A percentile compares a stretch with the other conserved stretches of the same genome.
phyloP scores from a whole-genome alignment of 2,113 vertebrate genomes.

The Malaclemys terrapin region DNA sequence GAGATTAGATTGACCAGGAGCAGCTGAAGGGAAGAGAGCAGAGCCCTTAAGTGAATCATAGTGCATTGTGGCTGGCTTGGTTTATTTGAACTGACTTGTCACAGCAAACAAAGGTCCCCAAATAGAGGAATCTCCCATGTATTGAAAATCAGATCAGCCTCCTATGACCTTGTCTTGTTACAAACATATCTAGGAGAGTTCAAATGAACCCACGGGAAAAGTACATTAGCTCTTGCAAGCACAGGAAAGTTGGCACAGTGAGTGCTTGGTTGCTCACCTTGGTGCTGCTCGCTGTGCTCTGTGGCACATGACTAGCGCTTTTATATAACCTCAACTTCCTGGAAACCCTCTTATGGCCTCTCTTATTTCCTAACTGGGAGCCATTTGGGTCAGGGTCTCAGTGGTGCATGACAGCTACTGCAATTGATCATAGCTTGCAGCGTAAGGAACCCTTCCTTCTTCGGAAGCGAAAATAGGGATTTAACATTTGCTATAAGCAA shows the following conservation, averaged over 20 bases:
- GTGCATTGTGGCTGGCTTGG: neutral
- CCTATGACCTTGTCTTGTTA: neutral
- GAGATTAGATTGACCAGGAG: fast-evolving
- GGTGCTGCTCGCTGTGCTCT: neutral
- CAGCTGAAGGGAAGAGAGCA: neutral
- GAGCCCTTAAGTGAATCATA: neutral
- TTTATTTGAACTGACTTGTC: neutral
- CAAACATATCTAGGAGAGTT: slow-evolving; percentile 16
- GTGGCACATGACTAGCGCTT: neutral
- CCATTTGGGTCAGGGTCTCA: neutral
- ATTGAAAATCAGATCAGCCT: slow-evolving; percentile 9
- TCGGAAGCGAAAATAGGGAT: neutral
- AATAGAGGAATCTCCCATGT: neutral
- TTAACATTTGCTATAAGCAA: neutral
- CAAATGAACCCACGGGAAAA: slow-evolving; percentile 36
- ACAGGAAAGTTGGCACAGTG: neutral
- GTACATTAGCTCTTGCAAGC: neutral
- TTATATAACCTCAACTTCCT: neutral
- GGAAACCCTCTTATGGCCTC: neutral
- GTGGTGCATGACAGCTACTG: slow-evolving; percentile 1
- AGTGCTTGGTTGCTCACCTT: neutral
- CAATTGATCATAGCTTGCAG: slow-evolving; percentile 17
- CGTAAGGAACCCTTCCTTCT: slow-evolving; percentile 36
- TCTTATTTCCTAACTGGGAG: neutral
- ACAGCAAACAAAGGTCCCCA: slow-evolving; percentile 1